Percentiles rank a stretch among this genome's conserved stretches.
Conservation (phyloP, 2,113 vertebrate genomes). For the Odocoileus virginianus region DNA sequence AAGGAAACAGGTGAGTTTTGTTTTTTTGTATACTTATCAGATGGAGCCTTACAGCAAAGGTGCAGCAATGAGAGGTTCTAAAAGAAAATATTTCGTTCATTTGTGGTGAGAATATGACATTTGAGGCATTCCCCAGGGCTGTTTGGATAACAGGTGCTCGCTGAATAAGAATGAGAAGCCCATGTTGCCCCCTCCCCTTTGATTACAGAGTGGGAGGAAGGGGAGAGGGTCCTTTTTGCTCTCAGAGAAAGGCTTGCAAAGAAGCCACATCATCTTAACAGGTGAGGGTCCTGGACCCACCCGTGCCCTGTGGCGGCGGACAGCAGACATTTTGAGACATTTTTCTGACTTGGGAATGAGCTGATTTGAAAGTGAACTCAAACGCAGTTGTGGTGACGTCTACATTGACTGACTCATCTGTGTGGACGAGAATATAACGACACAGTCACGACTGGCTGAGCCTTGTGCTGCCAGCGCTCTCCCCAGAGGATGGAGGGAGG, state of each 20-base stretch:
- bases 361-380: slow-evolving; percentile 28
- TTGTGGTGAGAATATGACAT: slow-evolving; percentile 56
- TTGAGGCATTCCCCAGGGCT: slow-evolving; percentile 50
- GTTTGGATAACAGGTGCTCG: slow-evolving; percentile 54
- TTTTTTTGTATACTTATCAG: slow-evolving; percentile 39
- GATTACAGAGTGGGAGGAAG: slow-evolving; percentile 19
- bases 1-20: slow-evolving; percentile 57
- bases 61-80: slow-evolving; percentile 44
- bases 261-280: background rate
- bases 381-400: background rate
- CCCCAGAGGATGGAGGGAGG: background rate
- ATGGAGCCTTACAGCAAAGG: slow-evolving; percentile 65
- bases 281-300: background rate
- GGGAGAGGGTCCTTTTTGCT: background rate
- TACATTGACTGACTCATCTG: background rate
- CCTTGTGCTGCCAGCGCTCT: background rate
- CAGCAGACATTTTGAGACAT: background rate
- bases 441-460: background rate
- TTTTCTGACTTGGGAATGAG: slow-evolving; percentile 8
- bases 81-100: slow-evolving; percentile 54
- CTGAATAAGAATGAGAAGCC: slow-evolving; percentile 43
- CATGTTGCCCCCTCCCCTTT: background rate
- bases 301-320: background rate
- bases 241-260: background rate
- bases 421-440: background rate